These are phyloP conservation scores for Parnassius mnemosyne DNA, from an alignment of 2,888 invertebrate genomes.

Conservation along the genomic window DNA sequence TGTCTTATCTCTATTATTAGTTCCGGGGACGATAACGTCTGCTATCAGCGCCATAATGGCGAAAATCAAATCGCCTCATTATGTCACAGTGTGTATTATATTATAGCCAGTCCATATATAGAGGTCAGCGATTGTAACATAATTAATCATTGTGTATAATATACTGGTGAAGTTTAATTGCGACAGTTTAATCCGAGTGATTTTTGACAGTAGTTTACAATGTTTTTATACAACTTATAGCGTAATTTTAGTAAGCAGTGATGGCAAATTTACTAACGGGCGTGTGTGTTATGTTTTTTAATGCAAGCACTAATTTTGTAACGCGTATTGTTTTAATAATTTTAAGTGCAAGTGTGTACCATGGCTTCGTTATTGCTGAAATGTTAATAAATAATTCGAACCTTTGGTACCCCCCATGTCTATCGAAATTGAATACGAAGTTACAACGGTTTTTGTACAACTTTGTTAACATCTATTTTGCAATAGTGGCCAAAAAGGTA, in stretches of 20 bases:
- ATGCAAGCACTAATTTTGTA: conserved; percentile 48
- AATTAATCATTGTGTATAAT: conserved; percentile 7
- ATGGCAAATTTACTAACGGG: conserved; percentile 23
- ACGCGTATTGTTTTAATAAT: conserved; percentile 59
- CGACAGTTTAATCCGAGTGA: conserved; percentile 5
- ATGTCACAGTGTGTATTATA: no score
- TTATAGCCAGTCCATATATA: no score
- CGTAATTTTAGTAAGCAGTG: conserved; percentile 7
- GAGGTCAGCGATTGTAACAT: neutral
- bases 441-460: conserved; percentile 19
- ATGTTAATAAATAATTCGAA: conserved; percentile 64
- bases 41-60: no score
- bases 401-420: conserved; percentile 59
- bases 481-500: conserved; percentile 20
- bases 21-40: no score
- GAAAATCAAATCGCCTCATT: no score
- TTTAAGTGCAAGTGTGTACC: conserved; percentile 61
- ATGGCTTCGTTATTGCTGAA: conserved; percentile 64
- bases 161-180: conserved; percentile 8
- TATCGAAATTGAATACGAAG: conserved; percentile 39
- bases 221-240: conserved; percentile 11
- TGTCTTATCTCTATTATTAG: no score
- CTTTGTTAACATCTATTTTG: conserved; percentile 30
- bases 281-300: conserved; percentile 43
- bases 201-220: conserved; percentile 1